Evolutionary conservation across 2,888 invertebrate genomes (phyloP), one percentile per base, ranked within the genome.

Genomic region (Amiota communis): DNA sequence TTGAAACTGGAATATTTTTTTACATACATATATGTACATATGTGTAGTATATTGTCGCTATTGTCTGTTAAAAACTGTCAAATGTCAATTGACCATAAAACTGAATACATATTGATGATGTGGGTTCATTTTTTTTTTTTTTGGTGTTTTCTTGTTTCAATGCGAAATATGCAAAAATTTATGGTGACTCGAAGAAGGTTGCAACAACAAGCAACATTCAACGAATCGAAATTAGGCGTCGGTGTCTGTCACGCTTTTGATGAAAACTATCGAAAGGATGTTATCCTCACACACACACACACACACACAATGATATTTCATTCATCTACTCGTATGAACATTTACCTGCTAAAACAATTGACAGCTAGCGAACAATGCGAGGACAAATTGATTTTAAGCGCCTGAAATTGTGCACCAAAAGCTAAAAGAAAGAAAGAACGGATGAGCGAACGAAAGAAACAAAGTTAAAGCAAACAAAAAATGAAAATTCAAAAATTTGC

Each of bases 51-150:
- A 70, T 56, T 71, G 47, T 46, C 46, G 57, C 67, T 56, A 69
- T 77, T 65, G 46, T 70, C 65, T 64, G 72, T 65, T 17, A 17
- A 67, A 64, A 75, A 46, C 36, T 6, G 36, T 36, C 36, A 36
- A 36, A 36, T 36, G 36, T 36, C 36, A 36, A 36, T 36, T 36
- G 36, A 36, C 36, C 36, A 36, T 36, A 36, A 36, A 36, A 36
- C 3, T 36, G 3, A 6, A 36, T 36, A 6, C 36, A 36, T 36
- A 36, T 36, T 36, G 36, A 36, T 36, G 36, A 6, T 36, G 36
- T 36, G 8, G 36, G 23, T 23, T 23, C 23, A 2, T 23, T 23
- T 23, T 23, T 23, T 3, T 2, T 36, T 36, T 36, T n/a, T n/a
- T n/a, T n/a, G n/a, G n/a, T n/a, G n/a, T n/a, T n/a, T n/a, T n/a